Base-by-base conservation (phyloP, 2,113 vertebrate species). In the Trematomus loennbergii region DNA sequence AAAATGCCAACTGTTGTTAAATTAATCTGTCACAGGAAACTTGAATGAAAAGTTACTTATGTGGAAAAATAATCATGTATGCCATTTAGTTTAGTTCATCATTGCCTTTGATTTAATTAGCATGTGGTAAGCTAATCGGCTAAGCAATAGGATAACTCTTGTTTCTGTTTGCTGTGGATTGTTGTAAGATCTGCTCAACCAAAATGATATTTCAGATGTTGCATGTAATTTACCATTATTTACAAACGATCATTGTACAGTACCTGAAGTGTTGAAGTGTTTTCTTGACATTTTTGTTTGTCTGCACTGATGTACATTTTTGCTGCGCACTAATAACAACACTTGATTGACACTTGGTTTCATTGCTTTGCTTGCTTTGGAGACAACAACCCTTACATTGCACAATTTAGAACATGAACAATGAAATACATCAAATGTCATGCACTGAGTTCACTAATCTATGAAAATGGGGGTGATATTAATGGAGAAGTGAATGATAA, bases 401-500 rank as follows among this genome's bases (percentile, higher is more conserved):
- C 45, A 81, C 12, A n/a, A 60, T 40, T 25, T 16, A 2, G 13
- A 52, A 4, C 25, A 66, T 22, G 18, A 20, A 33, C 25, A 57
- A 65, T 48, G 18, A 64, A 64, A 29, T 29, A 29, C 29, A 29
- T 29, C 29, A 29, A 29, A n/a, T 10, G 22, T 3, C n/a, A 57
- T 79, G 29, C 46, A 57, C 13, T 16, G 33, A 58, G 29, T 9
- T 49, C 7, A 50, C 12, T 57, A 50, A 64, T 8, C 25, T 43
- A 45, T 54, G 25, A 13, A 4, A 49, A n/a, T 17, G n/a, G 36
- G 40, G 20, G 55, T n/a, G 52, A 54, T 20, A 54, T 33, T 33
- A 33, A 79, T 12, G 36, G 29, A 58, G 52, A 52, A 50, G 18
- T 53, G 63, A 71, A 63, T 40, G 46, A 68, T 15, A 68, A 54